phyloP scores from a whole-genome alignment of 2,888 invertebrate genomes.

The Pachydiplax longipennis region DNA sequence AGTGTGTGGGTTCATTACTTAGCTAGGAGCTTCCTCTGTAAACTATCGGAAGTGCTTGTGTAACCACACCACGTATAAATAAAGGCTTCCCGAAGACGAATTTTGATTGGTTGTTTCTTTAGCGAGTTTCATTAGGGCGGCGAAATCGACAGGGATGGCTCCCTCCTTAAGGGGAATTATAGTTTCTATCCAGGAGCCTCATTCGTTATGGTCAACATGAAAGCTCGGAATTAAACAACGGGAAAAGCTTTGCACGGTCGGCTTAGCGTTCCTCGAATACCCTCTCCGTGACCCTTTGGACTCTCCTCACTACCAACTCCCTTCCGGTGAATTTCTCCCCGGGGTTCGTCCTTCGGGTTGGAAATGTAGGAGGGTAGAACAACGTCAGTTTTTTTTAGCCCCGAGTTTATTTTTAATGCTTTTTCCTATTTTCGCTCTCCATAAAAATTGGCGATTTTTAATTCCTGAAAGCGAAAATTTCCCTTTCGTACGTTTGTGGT shows the following conservation, averaged over 20 bases:
- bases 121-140: background rate
- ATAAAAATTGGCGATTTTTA: no score
- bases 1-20: background rate
- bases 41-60: background rate
- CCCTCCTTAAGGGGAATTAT: background rate
- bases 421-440: background rate
- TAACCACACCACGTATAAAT: constrained; percentile 7
- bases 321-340: background rate
- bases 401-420: background rate
- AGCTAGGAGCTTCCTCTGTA: background rate
- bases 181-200: background rate
- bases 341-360: background rate
- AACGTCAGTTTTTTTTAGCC: background rate
- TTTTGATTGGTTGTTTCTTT: constrained; percentile 5
- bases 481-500: no score
- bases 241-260: background rate
- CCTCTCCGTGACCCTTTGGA: background rate
- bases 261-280: background rate
- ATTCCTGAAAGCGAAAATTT: no score
- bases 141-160: background rate
- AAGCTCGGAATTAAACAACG: background rate
- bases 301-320: background rate
- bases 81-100: background rate
- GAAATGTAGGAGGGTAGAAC: background rate
- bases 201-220: constrained; percentile 20